Percentiles rank a stretch among this genome's conserved stretches.
Conservation (phyloP, 2,888 invertebrate genomes). For the Slavum lentiscoides region DNA sequence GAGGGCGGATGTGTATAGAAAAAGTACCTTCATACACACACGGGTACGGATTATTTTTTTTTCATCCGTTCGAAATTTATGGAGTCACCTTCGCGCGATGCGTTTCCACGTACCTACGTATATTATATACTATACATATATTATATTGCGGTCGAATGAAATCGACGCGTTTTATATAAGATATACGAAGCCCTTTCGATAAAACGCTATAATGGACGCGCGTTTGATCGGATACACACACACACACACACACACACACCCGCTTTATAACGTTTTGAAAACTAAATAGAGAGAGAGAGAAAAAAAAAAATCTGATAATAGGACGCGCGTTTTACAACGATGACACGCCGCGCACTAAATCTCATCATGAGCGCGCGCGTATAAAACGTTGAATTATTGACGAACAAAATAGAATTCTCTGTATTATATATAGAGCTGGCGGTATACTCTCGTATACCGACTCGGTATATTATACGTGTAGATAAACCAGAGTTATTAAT, state of each 20-base stretch:
- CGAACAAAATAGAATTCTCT: too few relatives aligned
- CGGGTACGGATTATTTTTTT: background rate
- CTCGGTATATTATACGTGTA: too few relatives aligned
- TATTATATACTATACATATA: background rate
- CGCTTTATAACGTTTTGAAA: background rate
- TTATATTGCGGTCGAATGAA: background rate
- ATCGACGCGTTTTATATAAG: conserved; percentile 30
- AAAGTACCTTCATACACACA: too few relatives aligned
- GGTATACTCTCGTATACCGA: too few relatives aligned
- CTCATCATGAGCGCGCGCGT: too few relatives aligned
- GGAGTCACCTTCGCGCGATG: conserved; percentile 28
- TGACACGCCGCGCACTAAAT: too few relatives aligned
- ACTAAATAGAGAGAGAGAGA: too few relatives aligned
- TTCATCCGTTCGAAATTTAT: conserved; percentile 21
- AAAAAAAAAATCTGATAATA: too few relatives aligned
- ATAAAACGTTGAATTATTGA: too few relatives aligned
- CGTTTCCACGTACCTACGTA: background rate
- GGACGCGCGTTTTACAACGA: too few relatives aligned
- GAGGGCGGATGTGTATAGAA: conserved; percentile 30
- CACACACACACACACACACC: background rate
- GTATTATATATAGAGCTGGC: too few relatives aligned
- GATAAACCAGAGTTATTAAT: too few relatives aligned
- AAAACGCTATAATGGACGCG: conserved; percentile 17
- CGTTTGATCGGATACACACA: background rate
- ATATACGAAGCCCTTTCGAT: conserved; percentile 8